Evolutionary conservation across 2,797 vertebrate genomes (phyloP).

Genomic region (Vespertilio murinus): DNA sequence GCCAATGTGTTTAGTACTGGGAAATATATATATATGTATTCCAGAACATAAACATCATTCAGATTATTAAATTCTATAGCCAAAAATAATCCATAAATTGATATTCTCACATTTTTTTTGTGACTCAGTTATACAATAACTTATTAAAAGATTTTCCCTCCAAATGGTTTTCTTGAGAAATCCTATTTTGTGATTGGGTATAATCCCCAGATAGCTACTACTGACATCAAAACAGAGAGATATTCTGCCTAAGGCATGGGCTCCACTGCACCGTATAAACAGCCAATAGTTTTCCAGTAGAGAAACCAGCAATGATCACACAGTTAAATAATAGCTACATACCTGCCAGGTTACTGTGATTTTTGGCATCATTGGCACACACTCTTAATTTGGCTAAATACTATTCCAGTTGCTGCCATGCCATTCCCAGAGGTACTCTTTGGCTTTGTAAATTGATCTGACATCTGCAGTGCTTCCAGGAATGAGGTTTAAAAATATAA

Average conservation of each 20-base stretch:
- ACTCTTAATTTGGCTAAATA: background rate
- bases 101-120: background rate
- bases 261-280: background rate
- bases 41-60: background rate
- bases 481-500: constrained; percentile 52
- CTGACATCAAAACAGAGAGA: background rate
- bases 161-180: background rate
- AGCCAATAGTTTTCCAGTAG: background rate
- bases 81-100: background rate
- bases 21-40: background rate
- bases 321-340: background rate
- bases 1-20: background rate
- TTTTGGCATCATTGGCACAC: background rate
- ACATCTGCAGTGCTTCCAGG: constrained; percentile 25
- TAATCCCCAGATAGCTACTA: background rate
- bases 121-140: background rate
- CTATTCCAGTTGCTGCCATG: background rate
- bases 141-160: background rate
- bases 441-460: constrained; percentile 28
- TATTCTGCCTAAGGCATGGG: background rate
- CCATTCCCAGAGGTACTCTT: background rate
- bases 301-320: background rate
- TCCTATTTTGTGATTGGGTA: background rate
- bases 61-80: background rate
- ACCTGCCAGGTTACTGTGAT: background rate